Conservation (phyloP, 2,888 invertebrate species). For the Strigamia transsilvanica region DNA sequence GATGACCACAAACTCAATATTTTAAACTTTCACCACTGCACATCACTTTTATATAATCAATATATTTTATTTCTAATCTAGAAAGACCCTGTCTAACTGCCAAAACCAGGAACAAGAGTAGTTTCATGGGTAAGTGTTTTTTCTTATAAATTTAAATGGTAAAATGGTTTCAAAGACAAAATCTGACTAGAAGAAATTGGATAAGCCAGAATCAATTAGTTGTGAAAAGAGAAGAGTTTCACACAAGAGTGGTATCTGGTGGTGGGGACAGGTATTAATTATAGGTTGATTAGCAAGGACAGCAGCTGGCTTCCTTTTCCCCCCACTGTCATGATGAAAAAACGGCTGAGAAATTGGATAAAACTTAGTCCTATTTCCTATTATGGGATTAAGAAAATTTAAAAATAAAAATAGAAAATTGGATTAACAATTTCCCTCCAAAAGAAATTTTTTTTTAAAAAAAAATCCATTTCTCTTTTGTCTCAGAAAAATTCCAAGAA, state of each 20-base stretch:
- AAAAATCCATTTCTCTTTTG: background rate
- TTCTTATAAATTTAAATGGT: background rate
- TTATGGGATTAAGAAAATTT: background rate
- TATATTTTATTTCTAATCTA: conserved; percentile 49
- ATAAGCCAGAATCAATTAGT: background rate
- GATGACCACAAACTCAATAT: background rate
- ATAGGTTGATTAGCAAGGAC: conserved; percentile 23
- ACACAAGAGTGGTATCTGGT: conserved; percentile 19
- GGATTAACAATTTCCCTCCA: background rate
- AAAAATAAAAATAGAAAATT: background rate
- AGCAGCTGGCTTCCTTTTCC: background rate
- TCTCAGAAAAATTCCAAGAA: background rate
- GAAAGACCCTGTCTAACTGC: conserved; percentile 85
- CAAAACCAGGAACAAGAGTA: conserved; percentile 77
- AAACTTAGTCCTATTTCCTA: background rate
- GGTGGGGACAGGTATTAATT: conserved; percentile 32
- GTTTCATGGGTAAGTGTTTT: conserved; percentile 70
- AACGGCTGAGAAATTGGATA: background rate
- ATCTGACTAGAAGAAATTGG: background rate
- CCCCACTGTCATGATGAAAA: background rate
- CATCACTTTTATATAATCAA: background rate
- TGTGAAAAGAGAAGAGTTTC: background rate
- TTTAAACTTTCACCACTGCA: background rate
- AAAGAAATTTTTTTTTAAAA: background rate
- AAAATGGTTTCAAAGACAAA: background rate